Conservation (phyloP, 2,888 invertebrate genomes). For the Cheilosia vulpina region DNA sequence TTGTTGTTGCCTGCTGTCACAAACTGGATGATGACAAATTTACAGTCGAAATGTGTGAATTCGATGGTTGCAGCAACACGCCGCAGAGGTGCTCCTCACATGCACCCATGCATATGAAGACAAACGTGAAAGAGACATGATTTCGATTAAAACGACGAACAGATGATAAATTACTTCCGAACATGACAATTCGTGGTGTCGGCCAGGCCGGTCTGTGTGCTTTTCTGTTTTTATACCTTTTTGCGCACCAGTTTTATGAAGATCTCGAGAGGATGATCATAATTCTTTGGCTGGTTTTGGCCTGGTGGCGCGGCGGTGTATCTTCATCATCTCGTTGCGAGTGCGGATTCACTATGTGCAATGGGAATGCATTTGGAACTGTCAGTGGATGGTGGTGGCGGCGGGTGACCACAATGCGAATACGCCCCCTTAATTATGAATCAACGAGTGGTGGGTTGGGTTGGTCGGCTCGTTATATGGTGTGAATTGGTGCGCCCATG, state of each 20-base stretch:
- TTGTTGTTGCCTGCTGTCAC: constrained; percentile 26
- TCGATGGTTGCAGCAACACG: constrained; percentile 43
- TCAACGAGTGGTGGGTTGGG: constrained; percentile 45
- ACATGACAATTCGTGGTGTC: constrained; percentile 55
- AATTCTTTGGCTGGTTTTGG: constrained; percentile 52
- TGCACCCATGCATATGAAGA: background rate
- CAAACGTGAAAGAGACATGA: constrained; percentile 57
- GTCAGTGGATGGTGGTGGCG: constrained; percentile 24
- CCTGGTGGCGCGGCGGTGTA: constrained; percentile 23
- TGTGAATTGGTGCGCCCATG: constrained; percentile 10
- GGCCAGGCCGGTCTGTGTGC: constrained; percentile 17
- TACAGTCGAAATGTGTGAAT: constrained; percentile 71
- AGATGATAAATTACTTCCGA: constrained; percentile 74
- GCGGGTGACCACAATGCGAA: constrained; percentile 64
- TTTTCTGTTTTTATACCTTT: constrained; percentile 15
- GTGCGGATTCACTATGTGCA: constrained; percentile 69
- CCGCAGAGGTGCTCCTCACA: background rate
- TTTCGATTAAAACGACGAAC: constrained; percentile 74
- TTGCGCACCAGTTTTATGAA: constrained; percentile 29
- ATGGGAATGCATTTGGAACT: constrained; percentile 47
- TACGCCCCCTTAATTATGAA: constrained; percentile 73
- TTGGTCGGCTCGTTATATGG: background rate
- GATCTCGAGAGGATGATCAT: constrained; percentile 67
- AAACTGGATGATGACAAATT: constrained; percentile 69
- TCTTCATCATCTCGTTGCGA: constrained; percentile 65